Conservation (phyloP, 1,140 invertebrate species). For the Semibalanus balanoides region DNA sequence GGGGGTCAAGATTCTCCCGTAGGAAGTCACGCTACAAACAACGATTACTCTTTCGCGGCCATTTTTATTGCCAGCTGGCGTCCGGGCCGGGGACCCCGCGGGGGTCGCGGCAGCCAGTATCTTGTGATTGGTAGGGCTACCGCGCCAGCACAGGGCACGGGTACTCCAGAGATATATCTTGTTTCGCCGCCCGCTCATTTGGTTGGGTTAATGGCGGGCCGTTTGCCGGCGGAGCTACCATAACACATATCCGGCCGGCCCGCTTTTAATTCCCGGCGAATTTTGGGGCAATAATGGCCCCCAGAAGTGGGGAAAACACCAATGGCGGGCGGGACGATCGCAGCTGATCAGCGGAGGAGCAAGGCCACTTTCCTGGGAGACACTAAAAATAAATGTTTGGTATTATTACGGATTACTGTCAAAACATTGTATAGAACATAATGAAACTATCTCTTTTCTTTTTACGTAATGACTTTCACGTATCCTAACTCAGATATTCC, state of each 20-base stretch:
- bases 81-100: too few species aligned
- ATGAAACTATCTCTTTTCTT: too few species aligned
- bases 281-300: background rate
- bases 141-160: background rate
- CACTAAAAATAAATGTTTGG: too few species aligned
- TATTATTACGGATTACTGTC: too few species aligned
- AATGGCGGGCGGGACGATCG: too few species aligned
- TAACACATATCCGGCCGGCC: background rate
- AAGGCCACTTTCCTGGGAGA: too few species aligned
- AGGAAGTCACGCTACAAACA: conserved; percentile 1
- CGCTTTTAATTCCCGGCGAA: background rate
- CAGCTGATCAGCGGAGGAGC: too few species aligned
- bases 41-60: conserved; percentile 1
- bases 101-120: too few species aligned
- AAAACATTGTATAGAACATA: too few species aligned
- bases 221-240: background rate
- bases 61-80: background rate
- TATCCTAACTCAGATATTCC: too few species aligned
- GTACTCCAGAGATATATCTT: background rate
- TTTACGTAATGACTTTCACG: too few species aligned
- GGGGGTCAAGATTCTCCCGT: background rate
- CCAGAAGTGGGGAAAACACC: background rate
- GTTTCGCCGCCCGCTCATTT: background rate
- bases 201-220: background rate
- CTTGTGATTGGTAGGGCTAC: background rate